Percentiles rank a stretch among this genome's conserved stretches.
phyloP scores from a whole-genome alignment of 2,113 vertebrate genomes.

The Pseudopipra pipra region DNA sequence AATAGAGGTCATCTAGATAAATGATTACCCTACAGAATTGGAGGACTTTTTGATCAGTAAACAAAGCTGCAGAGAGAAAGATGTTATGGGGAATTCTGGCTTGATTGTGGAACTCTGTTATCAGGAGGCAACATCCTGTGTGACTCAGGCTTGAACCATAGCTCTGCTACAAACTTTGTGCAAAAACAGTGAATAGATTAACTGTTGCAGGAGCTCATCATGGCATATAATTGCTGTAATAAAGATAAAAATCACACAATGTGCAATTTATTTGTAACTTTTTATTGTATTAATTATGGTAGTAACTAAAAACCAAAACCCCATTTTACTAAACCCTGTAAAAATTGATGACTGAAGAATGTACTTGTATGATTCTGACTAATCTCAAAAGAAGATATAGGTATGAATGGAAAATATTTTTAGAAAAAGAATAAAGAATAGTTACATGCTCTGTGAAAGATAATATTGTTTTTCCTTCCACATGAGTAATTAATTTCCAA shows the following conservation, averaged over 20 bases:
- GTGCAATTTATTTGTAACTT: not conserved
- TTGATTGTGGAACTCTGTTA: not conserved
- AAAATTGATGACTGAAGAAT: not conserved
- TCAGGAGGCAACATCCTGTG: not conserved
- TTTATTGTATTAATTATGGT: not conserved
- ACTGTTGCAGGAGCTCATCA: not conserved
- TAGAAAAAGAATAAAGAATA: not conserved
- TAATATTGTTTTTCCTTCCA: not conserved
- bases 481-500: not conserved
- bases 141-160: not conserved
- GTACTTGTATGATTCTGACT: not conserved
- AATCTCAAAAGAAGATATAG: not conserved
- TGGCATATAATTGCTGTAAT: not conserved
- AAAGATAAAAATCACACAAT: not conserved
- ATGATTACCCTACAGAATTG: conserved; percentile 20
- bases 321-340: not conserved
- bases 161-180: not conserved
- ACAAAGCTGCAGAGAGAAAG: conserved; percentile 3
- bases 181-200: not conserved
- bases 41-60: conserved; percentile 35
- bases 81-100: not conserved
- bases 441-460: not conserved
- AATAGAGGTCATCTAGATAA: conserved; percentile 51
- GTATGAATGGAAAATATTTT: not conserved
- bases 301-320: not conserved